Base-by-base conservation (phyloP, 1,140 invertebrate genomes). In the Neotoxoptera formosana region DNA sequence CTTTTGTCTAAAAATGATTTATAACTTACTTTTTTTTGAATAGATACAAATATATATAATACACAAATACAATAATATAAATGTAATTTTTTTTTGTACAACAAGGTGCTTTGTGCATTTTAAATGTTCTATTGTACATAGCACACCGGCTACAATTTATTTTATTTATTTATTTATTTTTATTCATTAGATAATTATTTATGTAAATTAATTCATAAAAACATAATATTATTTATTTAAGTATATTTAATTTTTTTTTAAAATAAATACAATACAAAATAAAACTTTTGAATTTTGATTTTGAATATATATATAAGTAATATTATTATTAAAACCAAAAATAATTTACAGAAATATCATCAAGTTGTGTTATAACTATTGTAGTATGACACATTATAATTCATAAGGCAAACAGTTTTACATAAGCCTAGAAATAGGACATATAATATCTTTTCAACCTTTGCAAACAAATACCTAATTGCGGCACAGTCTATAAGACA, bases 121-220 rank as follows among this genome's bases (percentile, higher is more conserved):
- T 25, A 93, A 53, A 93, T 56, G 21, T 93, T 84, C 47, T 93
- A 51, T 84, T 93, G 91, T 93, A 93, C 76, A 93, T 93, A 93
- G n/a, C 81, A 41, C 36, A 56, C 4, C 20, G 47, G 34, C 81
- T 84, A 53, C 56, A 51, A 48, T 53, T 84, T 41, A 41, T 56
- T 84, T 53, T 47, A 93, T 93, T 84, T 83, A 91, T 91, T 91
- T 81, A 76, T n/a, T 92, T 92, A 60, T 30, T 56, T 56, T 56
- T 90, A 90, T 25, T 34, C 20, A 90, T 88, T 88, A 51, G 21
- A 56, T 11, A 36, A 88, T 51, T 88, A 89, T 41, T 53, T 88
- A 51, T 88, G 86, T 88, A 88, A 88, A 88, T 53, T 21, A 47
- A 47, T 87, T 87, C 14, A 87, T 88, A n/a, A 51, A 88, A 51